phyloP scores from a whole-genome alignment of 2,113 vertebrate species.

The Centropristis striata region DNA sequence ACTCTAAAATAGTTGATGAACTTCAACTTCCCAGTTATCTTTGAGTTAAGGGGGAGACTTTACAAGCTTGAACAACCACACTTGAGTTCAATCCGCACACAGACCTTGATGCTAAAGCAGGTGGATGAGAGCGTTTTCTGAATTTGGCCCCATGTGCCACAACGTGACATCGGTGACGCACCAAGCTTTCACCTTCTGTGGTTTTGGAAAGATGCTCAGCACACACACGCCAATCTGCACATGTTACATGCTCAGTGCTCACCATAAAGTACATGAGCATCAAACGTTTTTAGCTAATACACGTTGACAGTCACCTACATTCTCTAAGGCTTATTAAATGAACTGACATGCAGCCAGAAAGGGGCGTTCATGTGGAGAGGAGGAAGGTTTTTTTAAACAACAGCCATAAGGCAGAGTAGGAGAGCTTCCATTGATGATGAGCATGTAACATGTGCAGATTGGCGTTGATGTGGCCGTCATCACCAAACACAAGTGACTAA shows the following conservation, averaged over 20 bases:
- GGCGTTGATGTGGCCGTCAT: slow-evolving; percentile 27
- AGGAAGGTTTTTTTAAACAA: slow-evolving; percentile 36
- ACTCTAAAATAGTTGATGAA: background rate
- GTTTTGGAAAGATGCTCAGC: slow-evolving; percentile 25
- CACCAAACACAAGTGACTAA: slow-evolving; percentile 31
- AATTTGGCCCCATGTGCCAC: slow-evolving; percentile 28
- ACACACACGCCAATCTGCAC: background rate
- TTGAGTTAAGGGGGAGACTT: background rate
- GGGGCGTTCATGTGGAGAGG: slow-evolving; percentile 5
- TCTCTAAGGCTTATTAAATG: background rate
- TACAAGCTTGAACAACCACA: slow-evolving; percentile 1
- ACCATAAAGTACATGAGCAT: background rate
- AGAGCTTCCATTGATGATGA: slow-evolving; percentile 34
- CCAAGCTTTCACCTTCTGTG: slow-evolving; percentile 21
- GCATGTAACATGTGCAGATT: no score
- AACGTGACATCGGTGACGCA: slow-evolving; percentile 51
- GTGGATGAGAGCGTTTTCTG: background rate
- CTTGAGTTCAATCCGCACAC: slow-evolving; percentile 8
- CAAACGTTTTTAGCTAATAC: background rate
- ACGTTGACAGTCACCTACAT: slow-evolving; percentile 7
- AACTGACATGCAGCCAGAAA: background rate
- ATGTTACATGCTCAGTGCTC: background rate
- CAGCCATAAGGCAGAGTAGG: slow-evolving; percentile 75
- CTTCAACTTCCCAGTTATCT: background rate
- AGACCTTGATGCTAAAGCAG: slow-evolving; percentile 6